Evolutionary conservation across 1,140 invertebrate species (phyloP), one percentile per base, ranked within the genome.

Genomic region (Hyposmocoma kahamanoa): DNA sequence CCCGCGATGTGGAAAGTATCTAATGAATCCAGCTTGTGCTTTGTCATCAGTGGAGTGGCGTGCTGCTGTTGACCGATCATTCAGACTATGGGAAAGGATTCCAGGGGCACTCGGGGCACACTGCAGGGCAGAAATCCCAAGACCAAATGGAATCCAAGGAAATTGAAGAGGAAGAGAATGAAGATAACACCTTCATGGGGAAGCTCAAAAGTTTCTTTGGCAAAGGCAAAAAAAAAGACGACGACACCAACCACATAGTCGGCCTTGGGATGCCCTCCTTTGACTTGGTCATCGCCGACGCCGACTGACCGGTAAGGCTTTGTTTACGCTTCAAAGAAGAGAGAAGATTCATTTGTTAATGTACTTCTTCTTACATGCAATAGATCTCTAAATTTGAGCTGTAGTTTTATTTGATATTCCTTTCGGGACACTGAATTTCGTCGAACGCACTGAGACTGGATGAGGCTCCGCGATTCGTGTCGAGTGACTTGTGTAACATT

Each of bases 1-100:
- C 67, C 75, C 52, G 56, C 60, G 67, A 46, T 50, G 57, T 57
- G 63, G 21, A 57, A 51, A 72, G 60, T 66, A 69, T 75, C 73
- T 80, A 79, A 77, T 83, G 74, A 80, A 77, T 67, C 79, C 69
- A 83, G 79, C 71, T 68, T 83, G 72, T 80, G 60, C 74, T 83
- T 83, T 83, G 50, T 79, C 72, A 78, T 80, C 74, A 83, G 79
- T 56, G 66, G 67, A 72, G 47, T 47, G 70, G 64, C 52, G 59
- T 19, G 15, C 2, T 73, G 36, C 43, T 74, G 56, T 52, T 61
- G 47, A 46, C 39, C 42, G 18, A 67, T 60, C n/a, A n/a, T n/a
- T n/a, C n/a, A n/a, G n/a, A n/a, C n/a, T n/a, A n/a, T n/a, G n/a
- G n/a, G n/a, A n/a, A n/a, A n/a, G 11, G 53, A 46, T 56, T 59